Conservation (phyloP, 2,888 invertebrate genomes). For the Plebejus anna region DNA sequence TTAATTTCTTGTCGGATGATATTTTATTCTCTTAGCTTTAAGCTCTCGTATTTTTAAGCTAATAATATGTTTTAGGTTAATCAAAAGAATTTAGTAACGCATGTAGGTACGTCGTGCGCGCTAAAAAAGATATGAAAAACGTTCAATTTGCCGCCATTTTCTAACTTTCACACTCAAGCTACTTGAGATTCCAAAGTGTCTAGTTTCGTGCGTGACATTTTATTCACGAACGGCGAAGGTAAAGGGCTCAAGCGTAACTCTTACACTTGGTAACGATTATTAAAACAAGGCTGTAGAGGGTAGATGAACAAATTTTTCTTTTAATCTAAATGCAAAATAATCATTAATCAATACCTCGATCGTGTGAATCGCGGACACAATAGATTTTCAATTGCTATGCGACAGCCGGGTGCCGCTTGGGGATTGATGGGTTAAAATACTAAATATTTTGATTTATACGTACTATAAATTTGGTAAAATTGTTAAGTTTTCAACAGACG, state of each 20-base stretch:
- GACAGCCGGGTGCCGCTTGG: no score
- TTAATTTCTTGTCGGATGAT: no score
- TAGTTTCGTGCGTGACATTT: slow-evolving; percentile 1
- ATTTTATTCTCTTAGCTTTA: no score
- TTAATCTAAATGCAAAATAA: no score
- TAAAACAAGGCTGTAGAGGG: background rate
- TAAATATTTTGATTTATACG: no score
- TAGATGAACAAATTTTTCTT: no score
- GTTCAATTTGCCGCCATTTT: background rate
- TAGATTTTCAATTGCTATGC: no score
- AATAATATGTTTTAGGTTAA: background rate
- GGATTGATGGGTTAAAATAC: no score
- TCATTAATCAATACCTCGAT: no score
- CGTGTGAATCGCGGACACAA: no score
- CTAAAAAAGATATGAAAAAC: background rate
- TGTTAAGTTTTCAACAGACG: background rate
- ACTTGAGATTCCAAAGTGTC: slow-evolving; percentile 1
- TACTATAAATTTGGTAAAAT: background rate
- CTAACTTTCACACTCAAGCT: slow-evolving; percentile 6
- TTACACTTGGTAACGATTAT: background rate
- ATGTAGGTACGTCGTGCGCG: background rate
- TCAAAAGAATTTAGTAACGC: background rate
- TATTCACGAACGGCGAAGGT: background rate
- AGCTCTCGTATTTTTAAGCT: background rate
- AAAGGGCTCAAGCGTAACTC: background rate